Conservation (phyloP, 2,113 vertebrate genomes). For the Numenius arquata region DNA sequence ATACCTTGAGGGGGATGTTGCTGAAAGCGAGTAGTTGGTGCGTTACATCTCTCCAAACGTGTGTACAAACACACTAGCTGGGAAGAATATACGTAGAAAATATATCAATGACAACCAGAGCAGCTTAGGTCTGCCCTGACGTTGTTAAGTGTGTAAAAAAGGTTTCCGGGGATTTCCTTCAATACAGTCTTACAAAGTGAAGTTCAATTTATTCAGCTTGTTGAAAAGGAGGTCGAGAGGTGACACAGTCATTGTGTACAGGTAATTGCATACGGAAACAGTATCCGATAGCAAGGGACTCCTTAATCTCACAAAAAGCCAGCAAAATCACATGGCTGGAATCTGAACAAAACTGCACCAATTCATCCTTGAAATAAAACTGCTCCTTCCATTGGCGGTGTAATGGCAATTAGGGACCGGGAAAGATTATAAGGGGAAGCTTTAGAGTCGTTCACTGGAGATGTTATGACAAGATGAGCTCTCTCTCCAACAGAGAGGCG, state of each 20-base stretch:
- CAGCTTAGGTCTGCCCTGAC: not conserved
- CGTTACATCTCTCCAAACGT: not conserved
- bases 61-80: not conserved
- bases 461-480: not conserved
- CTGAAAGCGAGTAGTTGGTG: not conserved
- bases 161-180: not conserved
- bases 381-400: not conserved
- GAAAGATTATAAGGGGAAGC: not conserved
- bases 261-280: not conserved
- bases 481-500: not conserved
- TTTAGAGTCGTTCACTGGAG: not conserved
- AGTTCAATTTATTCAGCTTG: not conserved
- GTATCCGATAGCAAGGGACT: not conserved
- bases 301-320: not conserved
- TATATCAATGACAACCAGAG: not conserved
- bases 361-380: not conserved
- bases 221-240: not conserved
- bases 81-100: not conserved
- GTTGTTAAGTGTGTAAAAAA: not conserved
- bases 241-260: not conserved
- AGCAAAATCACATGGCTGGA: not conserved
- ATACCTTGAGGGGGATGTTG: not conserved
- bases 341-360: not conserved
- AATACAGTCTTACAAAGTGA: not conserved
- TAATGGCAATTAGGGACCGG: not conserved